A percentile compares a stretch with the other conserved stretches of the same genome.
Evolutionary conservation across 2,797 vertebrate species (phyloP).

Genomic region (Pseudomugil gertrudae): DNA sequence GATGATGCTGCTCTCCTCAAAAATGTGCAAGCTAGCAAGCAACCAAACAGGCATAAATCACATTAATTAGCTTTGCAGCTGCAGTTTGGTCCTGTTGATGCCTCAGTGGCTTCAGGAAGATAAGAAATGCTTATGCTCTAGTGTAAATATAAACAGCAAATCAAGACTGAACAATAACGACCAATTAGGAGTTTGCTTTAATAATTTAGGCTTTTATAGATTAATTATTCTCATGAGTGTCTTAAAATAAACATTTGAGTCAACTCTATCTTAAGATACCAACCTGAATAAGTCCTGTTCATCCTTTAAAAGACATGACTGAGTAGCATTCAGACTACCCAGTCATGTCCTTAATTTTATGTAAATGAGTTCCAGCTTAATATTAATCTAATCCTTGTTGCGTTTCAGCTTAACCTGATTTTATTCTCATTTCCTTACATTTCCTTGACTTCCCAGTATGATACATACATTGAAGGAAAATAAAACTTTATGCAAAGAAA

Average conservation of each 20-base stretch:
- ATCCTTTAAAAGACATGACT: no score
- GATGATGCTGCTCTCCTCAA: conserved; percentile 77
- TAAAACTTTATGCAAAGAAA: neutral
- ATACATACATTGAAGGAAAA: neutral
- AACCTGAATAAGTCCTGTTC: conserved; percentile 65
- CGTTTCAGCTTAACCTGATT: neutral
- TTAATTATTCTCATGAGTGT: conserved; percentile 67
- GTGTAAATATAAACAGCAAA: conserved; percentile 72
- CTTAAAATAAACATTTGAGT: conserved; percentile 64
- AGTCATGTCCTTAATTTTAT: neutral
- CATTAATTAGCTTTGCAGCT: conserved; percentile 78
- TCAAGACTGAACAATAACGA: conserved; percentile 73
- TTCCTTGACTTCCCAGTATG: conserved; percentile 2
- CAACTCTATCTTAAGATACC: conserved; percentile 55
- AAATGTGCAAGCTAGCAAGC: conserved; percentile 78
- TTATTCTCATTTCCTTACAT: conserved; percentile 2
- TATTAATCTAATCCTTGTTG: neutral
- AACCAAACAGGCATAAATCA: conserved; percentile 79
- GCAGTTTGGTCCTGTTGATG: conserved; percentile 70
- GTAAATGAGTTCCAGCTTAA: neutral
- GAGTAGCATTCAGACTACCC: no score
- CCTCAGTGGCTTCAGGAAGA: conserved; percentile 72
- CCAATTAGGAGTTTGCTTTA: conserved; percentile 66
- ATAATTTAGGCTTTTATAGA: conserved; percentile 69
- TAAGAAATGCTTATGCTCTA: conserved; percentile 72